Conservation (phyloP, 1,140 invertebrate genomes). For the Drosophila jambulina region DNA sequence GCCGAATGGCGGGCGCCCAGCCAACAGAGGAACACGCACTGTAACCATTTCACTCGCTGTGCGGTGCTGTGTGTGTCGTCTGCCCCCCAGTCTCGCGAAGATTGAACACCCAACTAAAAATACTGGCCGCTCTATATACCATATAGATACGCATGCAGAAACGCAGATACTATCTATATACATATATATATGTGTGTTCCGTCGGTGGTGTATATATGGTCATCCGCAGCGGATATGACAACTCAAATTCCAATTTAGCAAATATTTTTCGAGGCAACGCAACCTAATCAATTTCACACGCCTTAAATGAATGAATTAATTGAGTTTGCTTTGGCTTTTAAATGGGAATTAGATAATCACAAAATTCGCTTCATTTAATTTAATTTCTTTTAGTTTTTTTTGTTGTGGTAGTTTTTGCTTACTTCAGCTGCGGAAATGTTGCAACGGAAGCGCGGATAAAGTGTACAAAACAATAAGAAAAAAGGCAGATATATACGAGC, state of each 20-base stretch:
- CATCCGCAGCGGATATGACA: conserved; percentile 66
- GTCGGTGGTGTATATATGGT: conserved; percentile 20
- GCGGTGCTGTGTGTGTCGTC: conserved; percentile 30
- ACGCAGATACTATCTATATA: conserved; percentile 10
- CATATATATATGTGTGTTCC: conserved; percentile 23
- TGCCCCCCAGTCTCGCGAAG: conserved; percentile 67
- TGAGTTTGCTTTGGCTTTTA: conserved; percentile 38
- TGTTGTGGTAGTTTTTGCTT: conserved; percentile 26
- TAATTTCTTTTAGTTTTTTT: conserved; percentile 6
- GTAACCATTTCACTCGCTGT: conserved; percentile 52
- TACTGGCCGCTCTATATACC: conserved; percentile 72
- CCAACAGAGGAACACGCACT: conserved; percentile 73
- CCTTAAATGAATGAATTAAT: conserved; percentile 67
- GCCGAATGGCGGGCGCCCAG: conserved; percentile 70
- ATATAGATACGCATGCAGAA: conserved; percentile 28
- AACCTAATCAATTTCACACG: conserved; percentile 46
- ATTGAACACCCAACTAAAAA: conserved; percentile 79
- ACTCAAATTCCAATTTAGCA: conserved; percentile 73
- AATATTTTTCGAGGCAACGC: conserved; percentile 49
- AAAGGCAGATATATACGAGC: background rate
- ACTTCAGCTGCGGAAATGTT: conserved; percentile 48
- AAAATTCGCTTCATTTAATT: conserved; percentile 39
- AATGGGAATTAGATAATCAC: conserved; percentile 49
- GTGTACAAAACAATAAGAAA: conserved; percentile 20
- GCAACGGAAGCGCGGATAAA: conserved; percentile 49